Conservation (phyloP, 2,797 vertebrate genomes). For the Synanceia verrucosa region DNA sequence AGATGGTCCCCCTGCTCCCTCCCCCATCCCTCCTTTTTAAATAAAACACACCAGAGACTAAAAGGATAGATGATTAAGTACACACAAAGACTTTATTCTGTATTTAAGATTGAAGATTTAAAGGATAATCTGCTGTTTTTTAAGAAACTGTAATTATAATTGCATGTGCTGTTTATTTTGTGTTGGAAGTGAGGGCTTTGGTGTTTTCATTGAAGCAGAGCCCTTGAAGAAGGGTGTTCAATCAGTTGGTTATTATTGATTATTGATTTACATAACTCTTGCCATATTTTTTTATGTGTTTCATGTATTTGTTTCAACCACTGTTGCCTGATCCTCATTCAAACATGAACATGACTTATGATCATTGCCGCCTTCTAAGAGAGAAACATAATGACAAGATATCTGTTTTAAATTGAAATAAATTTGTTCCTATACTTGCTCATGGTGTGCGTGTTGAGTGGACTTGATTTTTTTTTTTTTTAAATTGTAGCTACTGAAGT, state of each 20-base stretch:
- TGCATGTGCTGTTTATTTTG: constrained; percentile 91
- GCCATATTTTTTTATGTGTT: constrained; percentile 86
- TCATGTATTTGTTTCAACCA: constrained; percentile 89
- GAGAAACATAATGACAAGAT: constrained; percentile 87
- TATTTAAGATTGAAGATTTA: constrained; percentile 83
- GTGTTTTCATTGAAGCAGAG: constrained; percentile 76
- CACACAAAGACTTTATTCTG: constrained; percentile 82
- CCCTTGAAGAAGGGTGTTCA: constrained; percentile 72
- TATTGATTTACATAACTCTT: constrained; percentile 86
- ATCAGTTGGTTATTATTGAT: constrained; percentile 78
- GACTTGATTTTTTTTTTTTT: constrained; percentile 31
- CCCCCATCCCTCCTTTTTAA: constrained; percentile 84
- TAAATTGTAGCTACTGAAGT: not conserved
- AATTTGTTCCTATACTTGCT: constrained; percentile 97
- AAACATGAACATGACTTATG: constrained; percentile 93
- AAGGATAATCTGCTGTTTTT: constrained; percentile 84
- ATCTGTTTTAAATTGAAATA: constrained; percentile 99
- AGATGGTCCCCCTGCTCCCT: constrained; percentile 82
- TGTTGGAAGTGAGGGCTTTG: constrained; percentile 81
- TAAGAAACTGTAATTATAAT: constrained; percentile 88
- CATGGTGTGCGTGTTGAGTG: constrained; percentile 64
- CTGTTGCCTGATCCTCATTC: constrained; percentile 91
- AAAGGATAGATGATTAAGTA: constrained; percentile 76
- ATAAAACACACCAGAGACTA: constrained; percentile 82
- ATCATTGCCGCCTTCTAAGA: constrained; percentile 99